Base-by-base conservation (phyloP, 2,113 vertebrate species). In the Nerophis lumbriciformis region DNA sequence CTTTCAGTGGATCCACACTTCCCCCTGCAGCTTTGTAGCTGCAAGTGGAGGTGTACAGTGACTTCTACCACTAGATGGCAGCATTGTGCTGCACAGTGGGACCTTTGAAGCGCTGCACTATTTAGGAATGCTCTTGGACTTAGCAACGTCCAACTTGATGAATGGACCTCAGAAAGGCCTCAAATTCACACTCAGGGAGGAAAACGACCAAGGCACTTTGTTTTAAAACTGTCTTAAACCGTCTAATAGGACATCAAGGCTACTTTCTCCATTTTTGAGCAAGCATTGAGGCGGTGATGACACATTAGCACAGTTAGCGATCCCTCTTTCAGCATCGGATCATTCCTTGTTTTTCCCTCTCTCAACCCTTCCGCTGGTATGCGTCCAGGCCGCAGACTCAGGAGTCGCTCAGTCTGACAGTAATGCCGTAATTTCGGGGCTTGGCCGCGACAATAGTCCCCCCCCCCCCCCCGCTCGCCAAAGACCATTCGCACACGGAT, bases 371-470 rank as follows among this genome's bases (percentile, higher is more conserved):
- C 82, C 77, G 78, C 42, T 10, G 53, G 52, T 66, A 61, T 45
- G 42, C 42, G 10, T 79, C 75, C 80, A 84, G 78, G 79, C 86
- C 86, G 51, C 86, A 86, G 83, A 53, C 74, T 86, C 82, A 78
- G 84, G 86, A 88, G 86, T 81, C 86, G 59, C 81, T 84, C 77
- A 78, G 86, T 88, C 86, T 88, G 86, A 80, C 81, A 82, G 75
- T 86, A 86, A 88, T 85, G 79, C 81, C 80, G 81, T 88, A 88
- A 88, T 88, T 85, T 86, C 50, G 76, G 86, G 86, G 84, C 42
- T 86, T 86, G 82, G 80, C 82, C 66, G 76, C 68, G 74, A 80
- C 82, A 83, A 75, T 86, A 83, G 84, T 85, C 82, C 77, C 51
- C 3, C 60, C 58, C 76, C 69, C 79, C 74, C 50, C 35, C 13